phyloP scores from a whole-genome alignment of 1,140 invertebrate genomes.

The Thaumatotibia leucotreta region DNA sequence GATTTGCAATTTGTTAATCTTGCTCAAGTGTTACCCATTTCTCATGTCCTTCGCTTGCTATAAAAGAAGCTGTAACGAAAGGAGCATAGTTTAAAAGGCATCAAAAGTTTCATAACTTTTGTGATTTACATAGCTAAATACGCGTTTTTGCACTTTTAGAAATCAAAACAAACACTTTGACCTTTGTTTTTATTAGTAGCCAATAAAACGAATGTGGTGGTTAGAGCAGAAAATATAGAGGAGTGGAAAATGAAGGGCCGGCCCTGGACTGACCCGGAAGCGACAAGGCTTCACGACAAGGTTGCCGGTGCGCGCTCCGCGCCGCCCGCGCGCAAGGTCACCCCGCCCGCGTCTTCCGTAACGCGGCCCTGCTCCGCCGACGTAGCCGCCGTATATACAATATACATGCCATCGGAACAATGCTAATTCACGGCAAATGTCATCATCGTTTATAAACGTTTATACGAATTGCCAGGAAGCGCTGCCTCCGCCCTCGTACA shows the following conservation, averaged over 20 bases:
- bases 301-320: conserved; percentile 40
- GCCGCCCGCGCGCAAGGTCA: conserved; percentile 43
- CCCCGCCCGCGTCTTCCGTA: conserved; percentile 45
- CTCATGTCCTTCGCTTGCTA: too few relatives aligned
- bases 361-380: conserved; percentile 31
- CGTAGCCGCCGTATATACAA: background rate
- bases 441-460: background rate
- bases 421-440: background rate
- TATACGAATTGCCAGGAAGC: background rate
- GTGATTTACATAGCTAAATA: background rate
- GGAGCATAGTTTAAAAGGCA: too few relatives aligned
- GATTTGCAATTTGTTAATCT: too few relatives aligned
- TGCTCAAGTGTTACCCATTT: too few relatives aligned
- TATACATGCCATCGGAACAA: background rate
- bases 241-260: conserved; percentile 33
- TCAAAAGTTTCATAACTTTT: too few relatives aligned
- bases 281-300: conserved; percentile 55
- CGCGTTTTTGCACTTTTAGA: background rate
- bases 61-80: too few relatives aligned
- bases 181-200: conserved; percentile 17
- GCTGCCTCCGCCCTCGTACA: background rate
- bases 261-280: conserved; percentile 64
- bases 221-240: conserved; percentile 10
- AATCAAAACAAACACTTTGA: conserved; percentile 7
- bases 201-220: background rate